Evolutionary conservation across 1,140 invertebrate species (phyloP), one percentile per base, ranked within the genome.

Genomic region (Muscidifurax raptorellus): DNA sequence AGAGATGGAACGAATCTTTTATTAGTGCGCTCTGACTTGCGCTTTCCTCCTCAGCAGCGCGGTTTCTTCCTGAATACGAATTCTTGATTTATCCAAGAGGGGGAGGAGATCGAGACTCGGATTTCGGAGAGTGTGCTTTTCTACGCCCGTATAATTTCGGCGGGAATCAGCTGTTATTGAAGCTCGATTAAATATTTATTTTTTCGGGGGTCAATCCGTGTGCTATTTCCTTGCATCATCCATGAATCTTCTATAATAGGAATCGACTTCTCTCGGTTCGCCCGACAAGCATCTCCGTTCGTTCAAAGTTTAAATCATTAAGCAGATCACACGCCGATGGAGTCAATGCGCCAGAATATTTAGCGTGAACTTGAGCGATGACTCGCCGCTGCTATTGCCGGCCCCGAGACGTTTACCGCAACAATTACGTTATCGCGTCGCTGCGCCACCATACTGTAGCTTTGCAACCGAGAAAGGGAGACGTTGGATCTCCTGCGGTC

Each of bases 401-500:
- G 59, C 2, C 22, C 59, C 13, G 10, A 9, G 36, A 36, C 79
- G 67, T 71, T 80, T 71, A 47, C 66, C 67, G 66, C 66, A 80
- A 80, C 79, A 80, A 80, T 69, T 80, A 80, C 66, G 79, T 80
- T 80, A 80, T 80, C 79, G 30, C 12, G 47, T 12, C 30, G 28
- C n/a, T 25, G 76, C 44, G 76, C 76, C 75, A 5, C 66, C 1
- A 1, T 18, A 69, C 27, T 28, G 2, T 59, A n/a, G 3, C 52
- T 59, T n/a, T 27, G 67, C 67, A 27, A 59, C 47, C 4, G 74
- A 25, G 76, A 40, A 13, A 64, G 76, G 9, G 75, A 52, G 76
- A 77, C 86, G 64, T 18, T 36, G 75, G 87, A 89, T 88, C 87
- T 88, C 83, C 80, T 87, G 85, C 64, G 79, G 86, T 83, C 86